These are phyloP conservation scores for Hirundichthys speculiger DNA, from an alignment of 2,113 vertebrate genomes.

Conservation along the genomic window DNA sequence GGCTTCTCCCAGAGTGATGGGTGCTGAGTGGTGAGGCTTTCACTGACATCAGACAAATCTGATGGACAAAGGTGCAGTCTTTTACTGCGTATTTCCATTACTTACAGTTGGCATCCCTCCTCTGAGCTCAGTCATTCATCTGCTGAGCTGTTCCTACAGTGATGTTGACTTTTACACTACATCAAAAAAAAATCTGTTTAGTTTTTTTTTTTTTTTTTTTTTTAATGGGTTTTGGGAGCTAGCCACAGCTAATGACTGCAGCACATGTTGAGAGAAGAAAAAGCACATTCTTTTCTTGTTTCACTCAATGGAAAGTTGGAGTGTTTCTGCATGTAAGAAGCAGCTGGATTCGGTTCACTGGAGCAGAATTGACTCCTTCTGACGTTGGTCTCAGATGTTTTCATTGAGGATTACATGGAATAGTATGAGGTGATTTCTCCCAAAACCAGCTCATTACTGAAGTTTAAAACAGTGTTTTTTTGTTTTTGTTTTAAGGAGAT, in stretches of 20 bases:
- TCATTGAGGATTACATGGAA: neutral
- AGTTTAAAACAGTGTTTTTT: neutral
- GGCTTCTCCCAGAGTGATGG: too few relatives aligned
- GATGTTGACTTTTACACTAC: conserved; percentile 1
- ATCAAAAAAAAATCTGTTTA: conserved; percentile 28
- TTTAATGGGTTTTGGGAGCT: conserved; percentile 29
- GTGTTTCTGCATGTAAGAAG: conserved; percentile 30
- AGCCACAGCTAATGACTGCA: conserved; percentile 32
- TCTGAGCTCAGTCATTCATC: neutral
- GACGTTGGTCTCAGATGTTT: conserved; percentile 7
- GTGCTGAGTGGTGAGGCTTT: too few relatives aligned
- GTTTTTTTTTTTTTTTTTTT: conserved; percentile 40
- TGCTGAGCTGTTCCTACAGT: conserved; percentile 14
- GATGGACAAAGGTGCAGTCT: conserved; percentile 2
- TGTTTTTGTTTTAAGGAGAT: too few relatives aligned
- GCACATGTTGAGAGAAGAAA: conserved; percentile 48
- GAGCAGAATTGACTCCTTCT: conserved; percentile 5
- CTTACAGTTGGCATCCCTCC: neutral
- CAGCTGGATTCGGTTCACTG: conserved; percentile 51
- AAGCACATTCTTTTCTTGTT: conserved; percentile 50
- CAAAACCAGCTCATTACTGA: conserved; percentile 5
- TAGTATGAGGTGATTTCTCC: neutral
- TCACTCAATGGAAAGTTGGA: conserved; percentile 58
- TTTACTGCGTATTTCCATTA: conserved; percentile 9
- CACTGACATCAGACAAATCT: neutral